Percentiles rank a stretch among this genome's conserved stretches.
Conservation (phyloP, 1,140 invertebrate species). For the Atta cephalotes region DNA sequence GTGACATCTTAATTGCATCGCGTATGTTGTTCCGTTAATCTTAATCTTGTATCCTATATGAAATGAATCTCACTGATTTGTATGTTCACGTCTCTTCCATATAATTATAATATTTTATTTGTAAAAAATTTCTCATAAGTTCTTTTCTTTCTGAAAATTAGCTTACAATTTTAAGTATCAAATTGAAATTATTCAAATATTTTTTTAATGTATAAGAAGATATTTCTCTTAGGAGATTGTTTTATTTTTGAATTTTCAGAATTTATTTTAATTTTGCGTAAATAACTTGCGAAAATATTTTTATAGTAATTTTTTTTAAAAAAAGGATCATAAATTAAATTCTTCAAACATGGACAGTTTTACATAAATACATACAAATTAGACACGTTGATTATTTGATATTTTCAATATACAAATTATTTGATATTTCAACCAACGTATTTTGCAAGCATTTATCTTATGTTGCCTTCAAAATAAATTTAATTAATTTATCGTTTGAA, state of each 20-base stretch:
- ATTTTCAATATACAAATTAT: neutral
- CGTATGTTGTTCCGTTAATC: constrained; percentile 42
- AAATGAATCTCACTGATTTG: constrained; percentile 11
- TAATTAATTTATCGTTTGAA: constrained; percentile 12
- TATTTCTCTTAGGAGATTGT: neutral
- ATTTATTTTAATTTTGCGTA: neutral
- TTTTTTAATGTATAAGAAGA: neutral
- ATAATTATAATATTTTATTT: neutral
- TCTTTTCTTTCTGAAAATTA: neutral
- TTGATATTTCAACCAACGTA: neutral
- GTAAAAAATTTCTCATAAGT: neutral
- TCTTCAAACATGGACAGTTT: neutral
- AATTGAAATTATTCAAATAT: neutral
- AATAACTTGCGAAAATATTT: neutral
- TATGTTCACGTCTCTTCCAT: neutral
- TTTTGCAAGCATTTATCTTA: constrained; percentile 15
- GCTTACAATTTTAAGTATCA: neutral
- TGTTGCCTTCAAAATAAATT: constrained; percentile 17
- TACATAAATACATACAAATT: neutral
- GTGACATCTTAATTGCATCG: constrained; percentile 48
- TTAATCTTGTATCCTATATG: constrained; percentile 3
- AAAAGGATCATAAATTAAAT: neutral
- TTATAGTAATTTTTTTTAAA: neutral
- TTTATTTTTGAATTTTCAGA: neutral
- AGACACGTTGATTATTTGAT: neutral